phyloP scores from a whole-genome alignment of 2,113 vertebrate genomes.

The Anguilla rostrata region DNA sequence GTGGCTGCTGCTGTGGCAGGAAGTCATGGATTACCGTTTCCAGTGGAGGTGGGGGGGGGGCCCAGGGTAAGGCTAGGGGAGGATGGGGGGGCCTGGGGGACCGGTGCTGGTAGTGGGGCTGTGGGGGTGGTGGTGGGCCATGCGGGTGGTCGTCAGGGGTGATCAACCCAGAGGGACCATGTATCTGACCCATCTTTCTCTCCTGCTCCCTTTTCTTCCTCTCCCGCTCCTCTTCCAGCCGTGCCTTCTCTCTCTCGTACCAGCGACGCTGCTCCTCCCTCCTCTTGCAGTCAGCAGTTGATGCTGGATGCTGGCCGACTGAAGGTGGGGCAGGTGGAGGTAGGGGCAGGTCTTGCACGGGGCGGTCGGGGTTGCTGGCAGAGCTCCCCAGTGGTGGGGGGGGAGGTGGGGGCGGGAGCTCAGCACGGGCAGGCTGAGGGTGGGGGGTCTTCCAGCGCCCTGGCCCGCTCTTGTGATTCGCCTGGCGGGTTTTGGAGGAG shows the following conservation, averaged over 20 bases:
- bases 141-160: constrained; percentile 54
- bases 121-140: constrained; percentile 50
- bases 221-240: constrained; percentile 93
- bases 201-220: constrained; percentile 92
- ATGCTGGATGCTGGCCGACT: constrained; percentile 53
- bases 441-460: constrained; percentile 96
- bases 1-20: constrained; percentile 93
- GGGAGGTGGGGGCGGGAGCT: constrained; percentile 86
- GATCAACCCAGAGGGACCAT: constrained; percentile 66
- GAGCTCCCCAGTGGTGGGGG: constrained; percentile 81
- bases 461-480: constrained; percentile 87
- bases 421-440: constrained; percentile 72
- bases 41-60: constrained; percentile 63
- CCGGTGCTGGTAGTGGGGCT: constrained; percentile 42
- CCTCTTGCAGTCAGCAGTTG: constrained; percentile 82
- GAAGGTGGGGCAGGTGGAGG: constrained; percentile 64
- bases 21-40: constrained; percentile 95
- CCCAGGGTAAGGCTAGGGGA: constrained; percentile 68
- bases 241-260: constrained; percentile 98
- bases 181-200: constrained; percentile 90
- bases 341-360: constrained; percentile 74
- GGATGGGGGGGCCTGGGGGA: constrained; percentile 69
- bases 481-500: constrained; percentile 67
- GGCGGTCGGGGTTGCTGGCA: constrained; percentile 70
- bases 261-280: constrained; percentile 95